Evolutionary conservation across 2,888 invertebrate species (phyloP), one percentile per base, ranked within the genome.

Genomic region (Pterostichus madidus): DNA sequence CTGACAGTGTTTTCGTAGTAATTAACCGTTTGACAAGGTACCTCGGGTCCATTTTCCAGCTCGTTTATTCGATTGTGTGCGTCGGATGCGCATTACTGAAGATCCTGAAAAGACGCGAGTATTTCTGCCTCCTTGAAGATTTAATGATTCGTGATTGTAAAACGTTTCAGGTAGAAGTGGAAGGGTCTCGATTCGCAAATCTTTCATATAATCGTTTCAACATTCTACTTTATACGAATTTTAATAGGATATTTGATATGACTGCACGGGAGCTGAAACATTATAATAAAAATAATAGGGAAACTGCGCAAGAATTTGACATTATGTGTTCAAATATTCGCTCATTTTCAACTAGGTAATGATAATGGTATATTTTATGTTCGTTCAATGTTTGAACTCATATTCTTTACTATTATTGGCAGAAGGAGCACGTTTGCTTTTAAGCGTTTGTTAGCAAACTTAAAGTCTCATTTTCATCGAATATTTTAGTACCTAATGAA

Each of bases 41-140:
- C 64, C 35, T 11, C 64, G 5, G 13, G 35, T 7, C 13, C 64
- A 64, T 52, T 75, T 49, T 49, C 49, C 32, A 52, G 24, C 32
- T 75, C 75, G 75, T 75, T 75, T 75, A 24, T 75, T 75, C 49
- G 49, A 52, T 49, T 75, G 49, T 71, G 71, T 11, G 13, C 71
- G 39, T 24, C 6, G 31, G 59, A 24, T 24, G 17, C 31, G 59
- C 2, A 24, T 59, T 53, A 8, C 59, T 59, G 11, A 59, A 49
- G 49, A 49, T 49, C 13, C 13, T 13, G 49, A 31, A 64, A 64
- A 32, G 64, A 73, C 71, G 24, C 75, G 6, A 75, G n/a, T 31
- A 24, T 75, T 75, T 75, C 75, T 32, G 32, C 35, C 52, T 75
- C 13, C 75, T 75, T 52, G 31, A 49, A 24, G n/a, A 24, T 75